Conservation (phyloP, 2,888 invertebrate species). For the Drosophila kambysellisi region DNA sequence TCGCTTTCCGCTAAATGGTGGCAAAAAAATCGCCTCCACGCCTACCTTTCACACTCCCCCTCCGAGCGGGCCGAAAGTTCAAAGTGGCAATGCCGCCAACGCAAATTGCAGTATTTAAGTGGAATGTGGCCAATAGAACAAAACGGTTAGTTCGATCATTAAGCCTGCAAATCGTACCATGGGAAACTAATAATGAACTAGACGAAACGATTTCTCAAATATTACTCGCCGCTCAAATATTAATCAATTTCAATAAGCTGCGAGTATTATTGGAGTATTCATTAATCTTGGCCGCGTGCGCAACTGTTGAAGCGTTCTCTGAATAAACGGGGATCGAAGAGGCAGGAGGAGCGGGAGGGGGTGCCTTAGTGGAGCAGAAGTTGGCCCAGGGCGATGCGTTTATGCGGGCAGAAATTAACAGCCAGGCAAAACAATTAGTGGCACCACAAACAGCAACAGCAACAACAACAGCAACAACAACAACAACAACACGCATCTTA, state of each 20-base stretch:
- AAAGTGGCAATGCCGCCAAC: slow-evolving; percentile 73
- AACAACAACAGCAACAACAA: slow-evolving; percentile 19
- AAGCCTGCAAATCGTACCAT: slow-evolving; percentile 60
- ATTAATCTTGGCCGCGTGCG: slow-evolving; percentile 79
- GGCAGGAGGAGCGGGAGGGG: neutral
- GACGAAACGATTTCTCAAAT: slow-evolving; percentile 40
- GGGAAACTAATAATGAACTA: slow-evolving; percentile 72
- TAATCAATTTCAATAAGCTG: slow-evolving; percentile 73
- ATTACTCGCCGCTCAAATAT: slow-evolving; percentile 57
- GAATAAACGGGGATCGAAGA: neutral
- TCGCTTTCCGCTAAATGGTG: slow-evolving; percentile 37
- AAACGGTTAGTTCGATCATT: slow-evolving; percentile 58
- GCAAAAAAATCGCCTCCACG: slow-evolving; percentile 9
- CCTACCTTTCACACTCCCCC: slow-evolving; percentile 29
- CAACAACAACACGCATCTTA: slow-evolving; percentile 53
- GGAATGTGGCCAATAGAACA: slow-evolving; percentile 39
- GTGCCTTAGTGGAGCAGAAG: slow-evolving; percentile 69
- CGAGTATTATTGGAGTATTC: slow-evolving; percentile 36
- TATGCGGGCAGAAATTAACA: slow-evolving; percentile 80
- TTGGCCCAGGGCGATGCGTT: slow-evolving; percentile 73
- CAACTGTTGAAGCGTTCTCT: slow-evolving; percentile 73
- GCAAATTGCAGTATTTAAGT: slow-evolving; percentile 61
- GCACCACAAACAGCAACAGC: slow-evolving; percentile 32
- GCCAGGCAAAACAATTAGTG: slow-evolving; percentile 76
- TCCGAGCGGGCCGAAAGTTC: slow-evolving; percentile 43